Base-by-base conservation (phyloP, 2,113 vertebrate genomes). In the Clarias magur region DNA sequence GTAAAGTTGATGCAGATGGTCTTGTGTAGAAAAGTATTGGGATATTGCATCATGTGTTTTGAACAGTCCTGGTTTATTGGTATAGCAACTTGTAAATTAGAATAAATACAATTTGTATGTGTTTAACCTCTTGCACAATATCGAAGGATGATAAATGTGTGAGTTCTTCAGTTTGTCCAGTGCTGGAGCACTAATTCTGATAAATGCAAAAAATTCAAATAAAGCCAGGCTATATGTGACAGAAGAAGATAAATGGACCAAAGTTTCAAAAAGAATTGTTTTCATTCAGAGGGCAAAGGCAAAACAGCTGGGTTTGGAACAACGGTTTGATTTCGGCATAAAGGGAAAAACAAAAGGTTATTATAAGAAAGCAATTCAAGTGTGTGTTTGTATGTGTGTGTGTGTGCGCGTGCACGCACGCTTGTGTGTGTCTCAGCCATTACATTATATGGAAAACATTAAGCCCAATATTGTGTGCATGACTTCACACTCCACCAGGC, bases 251-350 rank as follows among this genome's bases (percentile, higher is more conserved):
- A 81, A 84, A 76, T 75, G 75, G 48, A 56, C 15, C 53, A 38
- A 23, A 21, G 23, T 60, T 68, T 17, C 30, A 65, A 70, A 89
- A 86, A 11, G 59, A 38, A 57, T 82, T 56, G 67, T 88, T 90
- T 88, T 88, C 57, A 89, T 89, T 91, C 62, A 34, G 68, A 87
- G 80, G 63, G 73, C 67, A 7, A 13, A 89, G 89, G 88, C 80
- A 87, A 13, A 88, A 85, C 4, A 63, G 62, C 72, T 60, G n/a
- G 53, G 38, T 86, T 79, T 67, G 19, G 48, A 67, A 76, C 25
- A 87, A 53, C 38, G 60, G 62, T 78, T 83, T 53, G 6, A 30
- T 21, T 17, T 42, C 57, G 38, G 19, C 23, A 30, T 56, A 60
- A 62, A 63, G 27, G 34, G 21, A 16, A 38, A 21, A 34, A 60